phyloP scores from a whole-genome alignment of 2,797 vertebrate species.

The Remorina albescens region DNA sequence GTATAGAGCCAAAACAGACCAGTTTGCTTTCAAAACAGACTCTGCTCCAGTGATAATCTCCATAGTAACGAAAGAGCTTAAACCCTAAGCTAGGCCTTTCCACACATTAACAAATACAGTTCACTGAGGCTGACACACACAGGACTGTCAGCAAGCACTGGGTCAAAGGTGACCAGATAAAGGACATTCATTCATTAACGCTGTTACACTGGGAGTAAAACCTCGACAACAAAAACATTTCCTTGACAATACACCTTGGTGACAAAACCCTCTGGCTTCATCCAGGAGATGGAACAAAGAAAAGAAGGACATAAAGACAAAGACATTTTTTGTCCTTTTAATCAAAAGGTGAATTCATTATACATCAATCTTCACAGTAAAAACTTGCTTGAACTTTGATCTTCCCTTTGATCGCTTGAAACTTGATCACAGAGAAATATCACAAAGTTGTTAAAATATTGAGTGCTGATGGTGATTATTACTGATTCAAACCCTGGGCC shows the following conservation, averaged over 20 bases:
- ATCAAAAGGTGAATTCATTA: too few species aligned
- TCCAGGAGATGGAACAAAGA: constrained; percentile 30
- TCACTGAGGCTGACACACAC: constrained; percentile 37
- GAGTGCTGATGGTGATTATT: too few species aligned
- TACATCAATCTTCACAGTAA: too few species aligned
- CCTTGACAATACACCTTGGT: constrained; percentile 44
- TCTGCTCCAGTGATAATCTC: constrained; percentile 75
- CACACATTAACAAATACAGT: constrained; percentile 52
- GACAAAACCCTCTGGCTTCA: constrained; percentile 15
- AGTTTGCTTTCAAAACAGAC: constrained; percentile 86
- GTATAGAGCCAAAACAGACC: constrained; percentile 75
- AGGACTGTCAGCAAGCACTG: constrained; percentile 41
- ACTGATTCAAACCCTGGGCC: too few species aligned
- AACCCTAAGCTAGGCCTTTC: constrained; percentile 55
- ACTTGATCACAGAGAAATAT: neutral
- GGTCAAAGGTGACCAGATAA: constrained; percentile 55
- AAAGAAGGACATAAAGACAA: constrained; percentile 55
- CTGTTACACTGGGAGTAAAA: constrained; percentile 14
- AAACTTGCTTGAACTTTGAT: too few species aligned
- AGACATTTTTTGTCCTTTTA: too few species aligned
- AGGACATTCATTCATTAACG: constrained; percentile 60
- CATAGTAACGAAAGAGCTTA: constrained; percentile 77
- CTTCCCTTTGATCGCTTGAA: too few species aligned
- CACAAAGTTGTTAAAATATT: too few species aligned
- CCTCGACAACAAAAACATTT: constrained; percentile 33